Conservation (phyloP, 1,140 invertebrate genomes). For the Spodoptera frugiperda region DNA sequence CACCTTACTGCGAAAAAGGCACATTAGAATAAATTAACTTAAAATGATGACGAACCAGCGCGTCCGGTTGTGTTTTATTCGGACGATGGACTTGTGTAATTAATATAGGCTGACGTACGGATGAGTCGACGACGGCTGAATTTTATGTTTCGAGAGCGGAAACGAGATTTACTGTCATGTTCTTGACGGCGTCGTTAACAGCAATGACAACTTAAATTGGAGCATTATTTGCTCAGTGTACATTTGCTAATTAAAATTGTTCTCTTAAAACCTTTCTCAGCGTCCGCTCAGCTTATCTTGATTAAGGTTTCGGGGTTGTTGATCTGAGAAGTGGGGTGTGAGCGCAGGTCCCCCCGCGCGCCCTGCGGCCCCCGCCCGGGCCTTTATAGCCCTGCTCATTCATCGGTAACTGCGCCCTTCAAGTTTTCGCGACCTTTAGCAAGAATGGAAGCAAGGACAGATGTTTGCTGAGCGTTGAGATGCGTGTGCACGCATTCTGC, state of each 20-base stretch:
- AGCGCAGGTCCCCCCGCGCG: slow-evolving; percentile 50
- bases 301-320: slow-evolving; percentile 81
- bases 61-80: slow-evolving; percentile 56
- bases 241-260: slow-evolving; percentile 65
- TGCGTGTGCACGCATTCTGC: not conserved
- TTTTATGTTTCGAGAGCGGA: slow-evolving; percentile 51
- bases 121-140: slow-evolving; percentile 32
- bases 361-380: slow-evolving; percentile 59
- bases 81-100: slow-evolving; percentile 50
- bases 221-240: slow-evolving; percentile 41
- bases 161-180: slow-evolving; percentile 45
- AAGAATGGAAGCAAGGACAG: slow-evolving; percentile 71
- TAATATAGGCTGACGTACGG: slow-evolving; percentile 45
- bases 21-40: slow-evolving; percentile 63
- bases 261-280: slow-evolving; percentile 60
- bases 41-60: slow-evolving; percentile 55
- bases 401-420: slow-evolving; percentile 73
- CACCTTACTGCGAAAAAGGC: slow-evolving; percentile 55
- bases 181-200: slow-evolving; percentile 39
- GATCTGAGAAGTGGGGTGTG: slow-evolving; percentile 65
- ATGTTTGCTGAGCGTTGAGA: slow-evolving; percentile 52
- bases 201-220: slow-evolving; percentile 42
- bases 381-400: slow-evolving; percentile 67
- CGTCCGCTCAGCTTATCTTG: slow-evolving; percentile 73
- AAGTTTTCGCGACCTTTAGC: slow-evolving; percentile 74